Conservation (phyloP, 2,888 invertebrate genomes). For the Apotomis capreana region DNA sequence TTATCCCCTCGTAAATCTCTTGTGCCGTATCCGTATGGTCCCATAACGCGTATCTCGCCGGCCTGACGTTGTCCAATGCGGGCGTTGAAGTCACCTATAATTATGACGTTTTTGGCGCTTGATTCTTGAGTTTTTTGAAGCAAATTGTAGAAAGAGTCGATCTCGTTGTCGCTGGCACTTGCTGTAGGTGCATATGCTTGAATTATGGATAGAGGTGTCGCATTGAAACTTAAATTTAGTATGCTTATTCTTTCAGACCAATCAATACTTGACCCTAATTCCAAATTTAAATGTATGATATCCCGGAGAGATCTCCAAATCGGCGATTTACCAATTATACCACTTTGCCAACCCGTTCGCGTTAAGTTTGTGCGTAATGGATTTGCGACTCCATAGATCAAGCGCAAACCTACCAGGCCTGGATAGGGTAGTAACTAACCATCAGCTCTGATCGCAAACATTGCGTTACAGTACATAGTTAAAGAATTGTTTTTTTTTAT, state of each 20-base stretch:
- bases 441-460: too few relatives aligned
- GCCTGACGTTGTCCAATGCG: not conserved
- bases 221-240: not conserved
- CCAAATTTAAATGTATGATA: too few relatives aligned
- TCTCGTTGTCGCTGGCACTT: not conserved
- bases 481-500: too few relatives aligned
- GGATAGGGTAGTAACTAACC: too few relatives aligned
- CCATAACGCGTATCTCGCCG: not conserved
- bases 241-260: constrained; percentile 12
- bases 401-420: too few relatives aligned
- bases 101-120: not conserved
- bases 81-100: constrained; percentile 8
- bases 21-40: constrained; percentile 6
- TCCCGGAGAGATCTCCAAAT: too few relatives aligned
- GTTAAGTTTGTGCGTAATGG: too few relatives aligned
- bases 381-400: too few relatives aligned
- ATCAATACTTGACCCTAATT: too few relatives aligned
- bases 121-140: constrained; percentile 9
- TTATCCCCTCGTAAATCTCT: constrained; percentile 15
- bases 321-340: too few relatives aligned
- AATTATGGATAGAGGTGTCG: not conserved
- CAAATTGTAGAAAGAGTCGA: not conserved
- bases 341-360: too few relatives aligned
- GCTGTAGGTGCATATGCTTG: constrained; percentile 12
- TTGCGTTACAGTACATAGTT: too few relatives aligned